These are phyloP conservation scores for Pteronura brasiliensis DNA, from an alignment of 2,113 vertebrate genomes.

Conservation along the genomic window DNA sequence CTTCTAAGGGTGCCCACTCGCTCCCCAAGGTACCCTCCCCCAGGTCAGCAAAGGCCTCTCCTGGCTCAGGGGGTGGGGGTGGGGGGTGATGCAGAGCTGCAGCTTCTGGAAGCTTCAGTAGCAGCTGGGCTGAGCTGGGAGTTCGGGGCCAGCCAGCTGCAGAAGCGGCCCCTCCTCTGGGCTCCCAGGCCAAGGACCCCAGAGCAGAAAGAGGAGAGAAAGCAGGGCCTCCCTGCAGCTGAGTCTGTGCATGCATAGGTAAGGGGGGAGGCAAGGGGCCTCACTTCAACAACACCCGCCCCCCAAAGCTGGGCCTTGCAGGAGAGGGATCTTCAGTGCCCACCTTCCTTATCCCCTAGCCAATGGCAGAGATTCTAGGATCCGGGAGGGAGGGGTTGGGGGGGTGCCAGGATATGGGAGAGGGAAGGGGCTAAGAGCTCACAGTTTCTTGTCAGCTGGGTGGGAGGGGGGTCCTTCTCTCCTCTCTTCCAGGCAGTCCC, in stretches of 20 bases:
- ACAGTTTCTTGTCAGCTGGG: conserved; percentile 59
- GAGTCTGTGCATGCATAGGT: not conserved
- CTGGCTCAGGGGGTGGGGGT: not conserved
- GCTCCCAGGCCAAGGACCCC: conserved; percentile 71
- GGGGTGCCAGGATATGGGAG: not conserved
- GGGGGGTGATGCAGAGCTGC: not conserved
- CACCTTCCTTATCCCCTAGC: not conserved
- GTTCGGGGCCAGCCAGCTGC: conserved; percentile 71
- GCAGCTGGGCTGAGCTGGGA: conserved; percentile 71
- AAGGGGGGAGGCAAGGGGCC: not conserved
- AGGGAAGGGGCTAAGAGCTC: conserved; percentile 43
- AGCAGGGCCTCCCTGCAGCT: conserved; percentile 23
- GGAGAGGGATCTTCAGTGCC: not conserved
- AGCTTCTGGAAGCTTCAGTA: conserved; percentile 73
- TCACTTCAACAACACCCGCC: not conserved
- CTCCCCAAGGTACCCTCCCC: conserved; percentile 29
- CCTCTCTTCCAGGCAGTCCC: conserved; percentile 46
- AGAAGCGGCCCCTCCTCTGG: conserved; percentile 60
- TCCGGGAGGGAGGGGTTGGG: not conserved
- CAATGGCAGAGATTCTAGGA: not conserved
- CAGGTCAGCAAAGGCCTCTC: conserved; percentile 65
- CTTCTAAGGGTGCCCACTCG: conserved; percentile 55
- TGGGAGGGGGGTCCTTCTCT: not conserved
- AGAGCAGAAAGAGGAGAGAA: conserved; percentile 42
- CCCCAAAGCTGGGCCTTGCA: not conserved